phyloP scores from a whole-genome alignment of 2,797 vertebrate genomes.

The Epinephelus awoara region DNA sequence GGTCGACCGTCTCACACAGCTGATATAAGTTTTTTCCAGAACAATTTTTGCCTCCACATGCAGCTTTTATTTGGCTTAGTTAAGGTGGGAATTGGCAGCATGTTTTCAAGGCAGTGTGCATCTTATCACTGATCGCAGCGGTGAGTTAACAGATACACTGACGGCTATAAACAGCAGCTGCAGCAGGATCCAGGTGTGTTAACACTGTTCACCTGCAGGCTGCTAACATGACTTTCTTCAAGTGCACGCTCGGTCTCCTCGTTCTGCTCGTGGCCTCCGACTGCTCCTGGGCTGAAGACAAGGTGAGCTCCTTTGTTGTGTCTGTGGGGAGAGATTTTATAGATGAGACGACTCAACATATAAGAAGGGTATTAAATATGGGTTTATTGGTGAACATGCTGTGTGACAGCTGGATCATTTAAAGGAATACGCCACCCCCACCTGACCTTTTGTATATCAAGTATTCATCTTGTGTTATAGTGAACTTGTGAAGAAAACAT shows the following conservation, averaged over 20 bases:
- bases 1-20: constrained; percentile 9
- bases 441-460: too few species aligned
- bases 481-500: too few species aligned
- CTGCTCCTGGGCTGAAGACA: constrained; percentile 60
- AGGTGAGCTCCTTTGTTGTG: constrained; percentile 43
- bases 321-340: neutral
- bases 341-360: neutral
- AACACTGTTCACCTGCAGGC: constrained; percentile 19
- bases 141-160: neutral
- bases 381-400: neutral
- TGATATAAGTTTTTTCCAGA: too few species aligned
- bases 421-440: too few species aligned
- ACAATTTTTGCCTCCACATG: neutral
- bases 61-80: neutral
- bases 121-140: constrained; percentile 38
- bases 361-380: neutral
- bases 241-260: constrained; percentile 53
- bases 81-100: constrained; percentile 49
- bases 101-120: constrained; percentile 46
- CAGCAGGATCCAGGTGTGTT: constrained; percentile 13
- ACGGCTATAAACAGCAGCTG: constrained; percentile 28
- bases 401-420: neutral
- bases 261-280: constrained; percentile 42
- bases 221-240: constrained; percentile 65
- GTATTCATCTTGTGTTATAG: too few species aligned